Evolutionary conservation across 2,888 invertebrate genomes (phyloP), one percentile per base, ranked within the genome.

Genomic region (Lasioglossum oenotherae): DNA sequence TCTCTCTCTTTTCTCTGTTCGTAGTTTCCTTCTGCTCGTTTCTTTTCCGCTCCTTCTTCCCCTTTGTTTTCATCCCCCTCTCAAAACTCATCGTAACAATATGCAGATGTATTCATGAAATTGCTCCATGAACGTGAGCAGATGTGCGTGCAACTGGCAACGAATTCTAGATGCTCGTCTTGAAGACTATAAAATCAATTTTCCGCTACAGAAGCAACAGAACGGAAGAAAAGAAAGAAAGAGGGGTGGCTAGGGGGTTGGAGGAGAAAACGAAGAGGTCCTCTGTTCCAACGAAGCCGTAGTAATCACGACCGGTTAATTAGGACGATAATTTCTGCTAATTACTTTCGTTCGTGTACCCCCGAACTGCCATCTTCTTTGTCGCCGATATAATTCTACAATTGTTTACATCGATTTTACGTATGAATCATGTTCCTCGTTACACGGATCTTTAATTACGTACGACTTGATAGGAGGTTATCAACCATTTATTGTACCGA

Each of bases 61-160:
- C 57, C 14, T 38, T 44, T 41, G 38, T 71, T 49, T 53, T 46
- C 64, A 31, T 64, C 41, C 23, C 23, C 71, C 74, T 84, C 64
- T 49, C 72, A 31, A 44, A 35, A 53, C 74, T 41, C 80, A 60
- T 78, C 27, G n/a, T 44, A 82, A 77, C 77, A 73, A 69, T 78
- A 86, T 83, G 86, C 84, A 86, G 86, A 86, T 86, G 71, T 81
- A 87, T 87, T 87, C 87, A 86, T 74, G 83, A 78, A 86, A 84
- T 78, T 84, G 80, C 76, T 60, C 38, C 57, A 44, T 46, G 64
- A 81, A 84, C 77, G 79, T 53, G 84, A 64, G 44, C 84, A 79
- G 84, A 83, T 64, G 71, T 38, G 77, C 82, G 49, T 80, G 82
- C 82, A 79, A 74, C 77, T 76, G 76, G 77, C 44, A 86, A 87